Conservation (phyloP, 2,797 vertebrate genomes). For the Siniperca obscura region DNA sequence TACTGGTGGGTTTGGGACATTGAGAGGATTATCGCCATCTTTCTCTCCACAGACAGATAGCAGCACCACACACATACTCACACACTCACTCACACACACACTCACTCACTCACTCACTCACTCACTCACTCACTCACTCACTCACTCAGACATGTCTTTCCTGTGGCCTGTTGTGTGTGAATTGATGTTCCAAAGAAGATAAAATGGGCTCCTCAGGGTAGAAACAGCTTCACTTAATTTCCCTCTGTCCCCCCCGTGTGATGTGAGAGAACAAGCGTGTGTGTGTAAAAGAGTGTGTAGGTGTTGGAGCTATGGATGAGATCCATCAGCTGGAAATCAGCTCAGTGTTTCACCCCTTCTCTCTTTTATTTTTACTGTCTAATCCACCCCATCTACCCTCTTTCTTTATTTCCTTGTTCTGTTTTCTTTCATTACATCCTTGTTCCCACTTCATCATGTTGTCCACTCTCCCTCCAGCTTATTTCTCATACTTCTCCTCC, state of each 20-base stretch:
- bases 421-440: slow-evolving; percentile 51
- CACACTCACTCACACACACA: not conserved
- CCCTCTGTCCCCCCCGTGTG: slow-evolving; percentile 33
- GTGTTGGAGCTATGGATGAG: slow-evolving; percentile 46
- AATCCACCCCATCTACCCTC: slow-evolving; percentile 46
- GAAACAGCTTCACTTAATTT: slow-evolving; percentile 73
- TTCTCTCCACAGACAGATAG: not conserved
- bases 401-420: slow-evolving; percentile 46
- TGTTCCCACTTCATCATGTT: slow-evolving; percentile 52
- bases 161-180: slow-evolving; percentile 66
- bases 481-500: slow-evolving; percentile 14
- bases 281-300: slow-evolving; percentile 34
- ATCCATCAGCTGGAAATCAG: slow-evolving; percentile 70
- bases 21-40: not conserved
- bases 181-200: slow-evolving; percentile 73
- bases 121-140: not conserved
- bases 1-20: not conserved
- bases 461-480: slow-evolving; percentile 15
- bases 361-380: slow-evolving; percentile 19
- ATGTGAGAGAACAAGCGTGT: slow-evolving; percentile 27
- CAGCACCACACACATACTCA: not conserved
- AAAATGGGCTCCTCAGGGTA: slow-evolving; percentile 64
- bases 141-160: slow-evolving; percentile 33
- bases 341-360: slow-evolving; percentile 28
- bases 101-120: not conserved